These are phyloP conservation scores for Pseudolaguvia tuberculata DNA, from an alignment of 2,113 vertebrate species.

Conservation along the genomic window DNA sequence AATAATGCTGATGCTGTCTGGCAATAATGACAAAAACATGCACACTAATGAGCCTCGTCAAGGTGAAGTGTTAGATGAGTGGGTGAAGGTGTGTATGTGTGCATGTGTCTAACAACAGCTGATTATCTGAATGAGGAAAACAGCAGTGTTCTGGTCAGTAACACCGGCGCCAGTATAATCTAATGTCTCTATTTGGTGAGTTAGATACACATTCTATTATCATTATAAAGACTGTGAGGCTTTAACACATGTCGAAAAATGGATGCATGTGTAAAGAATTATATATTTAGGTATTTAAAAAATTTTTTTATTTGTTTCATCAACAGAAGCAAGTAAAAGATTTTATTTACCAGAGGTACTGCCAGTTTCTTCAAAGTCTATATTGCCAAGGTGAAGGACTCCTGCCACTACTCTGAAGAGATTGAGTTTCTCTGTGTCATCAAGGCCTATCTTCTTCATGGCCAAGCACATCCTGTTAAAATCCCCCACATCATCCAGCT, in stretches of 20 bases:
- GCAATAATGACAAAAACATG: background rate
- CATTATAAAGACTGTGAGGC: background rate
- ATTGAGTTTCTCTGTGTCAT: conserved; percentile 91
- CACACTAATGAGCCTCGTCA: conserved; percentile 26
- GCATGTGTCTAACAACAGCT: background rate
- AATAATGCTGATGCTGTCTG: background rate
- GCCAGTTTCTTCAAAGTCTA: conserved; percentile 96
- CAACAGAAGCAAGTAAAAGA: background rate
- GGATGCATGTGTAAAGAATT: background rate
- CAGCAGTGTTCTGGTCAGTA: background rate
- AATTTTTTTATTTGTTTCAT: background rate
- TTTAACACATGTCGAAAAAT: background rate
- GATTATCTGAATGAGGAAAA: conserved; percentile 11
- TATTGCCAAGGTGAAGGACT: conserved; percentile 94
- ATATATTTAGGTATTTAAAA: background rate
- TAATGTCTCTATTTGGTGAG: background rate
- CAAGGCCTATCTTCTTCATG: conserved; percentile 96
- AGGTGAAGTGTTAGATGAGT: conserved; percentile 19
- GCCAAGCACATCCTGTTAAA: conserved; percentile 94
- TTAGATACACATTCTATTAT: background rate
- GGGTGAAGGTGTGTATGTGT: conserved; percentile 19
- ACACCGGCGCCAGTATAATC: background rate
- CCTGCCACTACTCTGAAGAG: conserved; percentile 94
- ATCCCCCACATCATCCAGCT: conserved; percentile 92
- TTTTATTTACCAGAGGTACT: conserved; percentile 84